Evolutionary conservation across 2,113 vertebrate genomes (phyloP).

Genomic region (Mystacornis crossleyi): DNA sequence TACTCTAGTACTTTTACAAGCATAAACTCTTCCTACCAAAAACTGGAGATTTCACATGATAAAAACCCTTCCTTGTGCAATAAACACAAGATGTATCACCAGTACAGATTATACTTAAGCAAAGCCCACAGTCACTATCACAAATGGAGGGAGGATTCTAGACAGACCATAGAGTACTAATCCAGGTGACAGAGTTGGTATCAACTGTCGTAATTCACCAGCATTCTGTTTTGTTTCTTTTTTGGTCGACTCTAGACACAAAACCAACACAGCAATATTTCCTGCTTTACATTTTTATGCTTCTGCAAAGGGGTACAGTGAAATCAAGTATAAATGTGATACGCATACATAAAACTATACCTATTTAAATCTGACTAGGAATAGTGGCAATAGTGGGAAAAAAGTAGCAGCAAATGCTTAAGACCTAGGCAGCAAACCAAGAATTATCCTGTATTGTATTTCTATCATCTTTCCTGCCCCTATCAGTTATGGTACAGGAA

Average conservation of each 20-base stretch:
- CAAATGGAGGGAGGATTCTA: neutral
- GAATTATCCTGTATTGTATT: neutral
- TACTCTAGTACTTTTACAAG: neutral
- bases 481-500: neutral
- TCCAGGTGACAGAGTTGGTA: neutral
- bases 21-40: neutral
- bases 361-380: neutral
- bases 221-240: neutral
- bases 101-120: neutral
- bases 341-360: neutral
- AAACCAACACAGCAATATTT: neutral
- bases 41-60: neutral
- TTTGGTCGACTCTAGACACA: neutral
- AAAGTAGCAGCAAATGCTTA: neutral
- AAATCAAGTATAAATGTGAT: neutral
- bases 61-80: neutral
- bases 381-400: neutral
- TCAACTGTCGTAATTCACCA: neutral
- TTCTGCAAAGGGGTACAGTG: neutral
- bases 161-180: neutral
- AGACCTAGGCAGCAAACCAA: neutral
- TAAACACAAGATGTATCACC: neutral
- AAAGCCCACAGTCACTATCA: neutral
- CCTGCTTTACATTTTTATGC: neutral
- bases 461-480: neutral